Evolutionary conservation across 2,113 vertebrate genomes (phyloP).

Genomic region (Lepidothrix coronata): DNA sequence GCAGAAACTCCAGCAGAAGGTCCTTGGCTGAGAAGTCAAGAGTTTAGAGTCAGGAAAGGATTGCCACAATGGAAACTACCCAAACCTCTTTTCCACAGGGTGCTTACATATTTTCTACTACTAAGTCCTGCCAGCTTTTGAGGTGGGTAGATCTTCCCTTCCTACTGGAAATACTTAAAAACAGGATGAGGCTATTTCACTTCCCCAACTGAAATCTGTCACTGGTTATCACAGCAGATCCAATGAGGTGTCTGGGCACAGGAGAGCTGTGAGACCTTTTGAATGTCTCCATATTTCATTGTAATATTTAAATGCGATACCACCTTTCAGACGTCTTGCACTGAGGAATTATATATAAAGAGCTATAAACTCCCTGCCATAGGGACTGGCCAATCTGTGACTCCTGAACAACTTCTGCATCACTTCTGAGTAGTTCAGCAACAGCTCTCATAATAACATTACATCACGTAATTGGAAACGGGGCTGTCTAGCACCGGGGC

Average conservation of each 20-base stretch:
- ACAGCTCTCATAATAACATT: not conserved
- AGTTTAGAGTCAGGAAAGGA: not conserved
- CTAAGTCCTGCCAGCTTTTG: not conserved
- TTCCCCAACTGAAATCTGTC: not conserved
- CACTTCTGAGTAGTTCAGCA: not conserved
- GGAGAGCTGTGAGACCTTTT: not conserved
- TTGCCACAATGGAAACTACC: not conserved
- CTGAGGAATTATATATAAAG: not conserved
- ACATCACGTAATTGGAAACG: not conserved
- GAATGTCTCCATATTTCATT: not conserved
- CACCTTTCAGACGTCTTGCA: not conserved
- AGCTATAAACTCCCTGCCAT: not conserved
- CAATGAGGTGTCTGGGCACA: not conserved
- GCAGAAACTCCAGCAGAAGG: conserved; percentile 2
- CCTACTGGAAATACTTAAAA: not conserved
- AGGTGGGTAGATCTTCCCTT: not conserved
- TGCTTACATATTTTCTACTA: not conserved
- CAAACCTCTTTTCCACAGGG: not conserved
- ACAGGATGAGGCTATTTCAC: not conserved
- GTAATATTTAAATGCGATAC: not conserved
- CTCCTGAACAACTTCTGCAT: not conserved
- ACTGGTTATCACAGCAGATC: not conserved
- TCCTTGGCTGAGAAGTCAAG: not conserved
- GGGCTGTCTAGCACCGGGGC: not conserved
- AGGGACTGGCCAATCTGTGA: not conserved